Evolutionary conservation across 2,797 vertebrate genomes (phyloP).

Genomic region (Sebastes kiyomatsui): DNA sequence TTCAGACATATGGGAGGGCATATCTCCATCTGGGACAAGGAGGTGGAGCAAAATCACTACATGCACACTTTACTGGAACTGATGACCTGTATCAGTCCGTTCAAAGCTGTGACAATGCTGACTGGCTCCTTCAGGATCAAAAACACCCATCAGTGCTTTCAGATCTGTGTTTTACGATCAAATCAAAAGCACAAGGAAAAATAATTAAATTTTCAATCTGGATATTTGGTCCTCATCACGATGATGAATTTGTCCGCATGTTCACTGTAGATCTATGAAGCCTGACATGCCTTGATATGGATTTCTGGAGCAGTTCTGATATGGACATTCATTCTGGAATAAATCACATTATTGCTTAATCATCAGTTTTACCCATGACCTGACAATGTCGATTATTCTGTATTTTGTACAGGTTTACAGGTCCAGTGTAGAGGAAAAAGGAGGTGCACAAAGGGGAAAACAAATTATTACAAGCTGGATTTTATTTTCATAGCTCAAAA

Average conservation of each 20-base stretch:
- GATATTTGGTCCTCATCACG: background rate
- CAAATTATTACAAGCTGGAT: background rate
- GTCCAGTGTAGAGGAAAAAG: background rate
- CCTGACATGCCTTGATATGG: background rate
- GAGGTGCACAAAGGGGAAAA: background rate
- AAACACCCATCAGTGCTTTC: background rate
- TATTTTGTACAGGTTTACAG: background rate
- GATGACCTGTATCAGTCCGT: slow-evolving; percentile 11
- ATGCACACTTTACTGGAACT: slow-evolving; percentile 1
- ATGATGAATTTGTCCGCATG: background rate
- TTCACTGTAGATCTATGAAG: background rate
- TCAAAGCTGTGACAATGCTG: background rate
- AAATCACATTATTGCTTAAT: background rate
- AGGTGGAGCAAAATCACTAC: slow-evolving; percentile 18
- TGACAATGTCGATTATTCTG: background rate
- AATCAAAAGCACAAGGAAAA: background rate
- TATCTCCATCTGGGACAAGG: slow-evolving; percentile 33
- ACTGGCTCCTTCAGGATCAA: background rate
- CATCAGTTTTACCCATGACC: background rate
- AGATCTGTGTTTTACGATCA: background rate
- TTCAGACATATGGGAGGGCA: slow-evolving; percentile 29
- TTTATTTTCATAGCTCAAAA: background rate
- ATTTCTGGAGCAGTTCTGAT: background rate
- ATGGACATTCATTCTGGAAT: background rate
- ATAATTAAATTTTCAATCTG: background rate